phyloP scores from a whole-genome alignment of 2,888 invertebrate species.

The Xylota sylvarum region DNA sequence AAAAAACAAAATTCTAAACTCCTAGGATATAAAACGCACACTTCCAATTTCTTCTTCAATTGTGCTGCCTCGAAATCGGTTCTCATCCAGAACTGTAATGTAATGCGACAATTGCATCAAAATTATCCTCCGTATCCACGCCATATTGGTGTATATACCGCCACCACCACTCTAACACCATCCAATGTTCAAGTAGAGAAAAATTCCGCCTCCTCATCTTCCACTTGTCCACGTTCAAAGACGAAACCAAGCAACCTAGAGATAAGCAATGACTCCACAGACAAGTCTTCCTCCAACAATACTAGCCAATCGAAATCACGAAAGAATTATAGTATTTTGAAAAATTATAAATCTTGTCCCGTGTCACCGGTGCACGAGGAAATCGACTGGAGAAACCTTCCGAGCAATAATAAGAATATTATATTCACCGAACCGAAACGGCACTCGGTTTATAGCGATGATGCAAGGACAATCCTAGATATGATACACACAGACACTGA shows the following conservation, averaged over 20 bases:
- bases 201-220: conserved; percentile 19
- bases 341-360: conserved; percentile 91
- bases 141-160: conserved; percentile 83
- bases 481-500: conserved; percentile 88
- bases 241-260: conserved; percentile 60
- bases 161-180: conserved; percentile 68
- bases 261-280: conserved; percentile 71
- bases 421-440: conserved; percentile 83
- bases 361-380: conserved; percentile 94
- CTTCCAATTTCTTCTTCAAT: conserved; percentile 82
- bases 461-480: conserved; percentile 87
- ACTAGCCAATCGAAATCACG: conserved; percentile 81
- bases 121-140: conserved; percentile 85
- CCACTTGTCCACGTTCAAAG: conserved; percentile 61
- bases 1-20: conserved; percentile 2
- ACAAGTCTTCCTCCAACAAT: conserved; percentile 80
- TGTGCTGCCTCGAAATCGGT: conserved; percentile 84
- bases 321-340: conserved; percentile 86
- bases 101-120: conserved; percentile 84
- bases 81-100: conserved; percentile 84
- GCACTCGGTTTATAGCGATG: conserved; percentile 85
- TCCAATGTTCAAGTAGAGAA: conserved; percentile 52
- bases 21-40: conserved; percentile 66
- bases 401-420: conserved; percentile 81
- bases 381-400: conserved; percentile 87